A percentile compares a stretch with the other conserved stretches of the same genome.
Evolutionary conservation across 2,888 invertebrate species (phyloP).

Genomic region (Calameuta filiformis): DNA sequence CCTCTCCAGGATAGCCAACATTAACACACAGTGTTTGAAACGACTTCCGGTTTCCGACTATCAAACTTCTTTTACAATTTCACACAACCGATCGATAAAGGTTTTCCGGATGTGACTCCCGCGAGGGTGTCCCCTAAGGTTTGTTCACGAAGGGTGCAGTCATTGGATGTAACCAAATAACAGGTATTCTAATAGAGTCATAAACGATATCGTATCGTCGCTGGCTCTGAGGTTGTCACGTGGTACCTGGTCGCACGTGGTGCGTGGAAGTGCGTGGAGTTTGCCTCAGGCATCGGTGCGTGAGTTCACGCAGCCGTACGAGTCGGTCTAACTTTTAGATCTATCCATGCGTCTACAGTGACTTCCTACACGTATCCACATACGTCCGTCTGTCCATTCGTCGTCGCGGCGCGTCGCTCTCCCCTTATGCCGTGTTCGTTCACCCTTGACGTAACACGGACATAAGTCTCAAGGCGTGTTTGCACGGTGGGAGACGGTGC

Average conservation of each 20-base stretch:
- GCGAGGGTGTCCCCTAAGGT: not conserved
- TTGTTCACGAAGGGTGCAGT: not conserved
- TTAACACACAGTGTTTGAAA: not conserved
- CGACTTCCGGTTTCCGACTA: not conserved
- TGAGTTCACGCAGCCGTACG: not conserved
- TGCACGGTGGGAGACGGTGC: slow-evolving; percentile 13
- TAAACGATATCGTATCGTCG: slow-evolving; percentile 7
- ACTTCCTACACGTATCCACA: slow-evolving; percentile 14
- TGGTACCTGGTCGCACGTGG: not conserved
- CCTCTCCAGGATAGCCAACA: not conserved
- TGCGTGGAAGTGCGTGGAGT: not conserved
- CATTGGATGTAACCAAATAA: not conserved
- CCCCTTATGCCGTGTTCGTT: slow-evolving; percentile 57
- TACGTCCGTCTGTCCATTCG: slow-evolving; percentile 25
- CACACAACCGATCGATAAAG: not conserved
- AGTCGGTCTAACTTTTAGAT: not conserved
- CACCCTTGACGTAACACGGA: slow-evolving; percentile 50
- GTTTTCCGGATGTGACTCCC: not conserved
- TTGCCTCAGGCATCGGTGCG: not conserved
- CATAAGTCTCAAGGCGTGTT: slow-evolving; percentile 19
- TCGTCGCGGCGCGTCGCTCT: not conserved
- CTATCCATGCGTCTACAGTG: slow-evolving; percentile 7
- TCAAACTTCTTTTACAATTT: not conserved
- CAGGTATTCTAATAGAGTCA: slow-evolving; percentile 18
- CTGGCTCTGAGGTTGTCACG: not conserved